A percentile compares a stretch with the other conserved stretches of the same genome.
These are phyloP conservation scores for Nipponia nippon DNA, from an alignment of 2,113 vertebrate species.

Conservation along the genomic window DNA sequence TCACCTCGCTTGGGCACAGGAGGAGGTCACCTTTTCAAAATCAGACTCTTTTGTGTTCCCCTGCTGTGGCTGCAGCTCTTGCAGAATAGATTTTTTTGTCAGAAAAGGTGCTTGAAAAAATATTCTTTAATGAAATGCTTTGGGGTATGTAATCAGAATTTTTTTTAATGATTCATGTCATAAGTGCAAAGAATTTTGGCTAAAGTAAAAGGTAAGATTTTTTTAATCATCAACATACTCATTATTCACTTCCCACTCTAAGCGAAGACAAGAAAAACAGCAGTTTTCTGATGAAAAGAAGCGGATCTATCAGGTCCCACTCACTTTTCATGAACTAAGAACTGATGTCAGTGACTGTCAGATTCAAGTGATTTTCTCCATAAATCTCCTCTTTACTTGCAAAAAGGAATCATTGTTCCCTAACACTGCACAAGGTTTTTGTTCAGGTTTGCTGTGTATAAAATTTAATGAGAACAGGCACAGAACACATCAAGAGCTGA, in stretches of 20 bases:
- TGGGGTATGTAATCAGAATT: neutral
- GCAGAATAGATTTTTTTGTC: neutral
- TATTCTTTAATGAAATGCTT: conserved; percentile 24
- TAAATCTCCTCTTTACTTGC: conserved; percentile 64
- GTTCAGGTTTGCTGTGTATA: conserved; percentile 63
- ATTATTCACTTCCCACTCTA: conserved; percentile 68
- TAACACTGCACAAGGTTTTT: conserved; percentile 54
- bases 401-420: conserved; percentile 67
- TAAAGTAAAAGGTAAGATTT: conserved; percentile 28
- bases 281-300: conserved; percentile 57
- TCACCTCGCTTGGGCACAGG: neutral
- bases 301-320: conserved; percentile 61
- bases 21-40: neutral
- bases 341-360: conserved; percentile 70
- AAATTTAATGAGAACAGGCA: conserved; percentile 69
- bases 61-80: neutral
- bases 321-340: conserved; percentile 70
- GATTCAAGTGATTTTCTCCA: conserved; percentile 65
- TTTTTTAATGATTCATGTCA: conserved; percentile 39
- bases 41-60: neutral
- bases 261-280: conserved; percentile 58
- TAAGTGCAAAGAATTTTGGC: conserved; percentile 51
- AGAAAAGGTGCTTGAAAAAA: neutral
- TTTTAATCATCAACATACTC: conserved; percentile 55
- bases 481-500: conserved; percentile 45